Percentiles rank a stretch among this genome's conserved stretches.
Evolutionary conservation across 2,888 invertebrate genomes (phyloP).

Genomic region (Nebria salina): DNA sequence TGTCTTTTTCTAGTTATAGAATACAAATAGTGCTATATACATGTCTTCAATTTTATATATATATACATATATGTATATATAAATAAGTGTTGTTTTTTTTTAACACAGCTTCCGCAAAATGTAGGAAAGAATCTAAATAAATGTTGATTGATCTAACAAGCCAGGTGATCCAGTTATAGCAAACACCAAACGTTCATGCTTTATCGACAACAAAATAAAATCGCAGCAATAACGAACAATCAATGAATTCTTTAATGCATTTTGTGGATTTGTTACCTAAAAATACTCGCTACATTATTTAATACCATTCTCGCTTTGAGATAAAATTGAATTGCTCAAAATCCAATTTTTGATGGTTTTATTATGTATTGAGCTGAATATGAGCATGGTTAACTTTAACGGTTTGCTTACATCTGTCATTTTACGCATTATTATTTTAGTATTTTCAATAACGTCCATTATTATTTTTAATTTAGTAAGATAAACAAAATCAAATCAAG

Average conservation of each 20-base stretch:
- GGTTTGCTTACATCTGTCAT: slow-evolving; percentile 19
- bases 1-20: slow-evolving; percentile 24
- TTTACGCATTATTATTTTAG: background rate
- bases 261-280: slow-evolving; percentile 16
- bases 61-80: background rate
- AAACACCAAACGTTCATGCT: slow-evolving; percentile 31
- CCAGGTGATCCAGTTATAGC: background rate
- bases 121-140: background rate
- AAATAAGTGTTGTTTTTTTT: slow-evolving; percentile 14
- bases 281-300: background rate
- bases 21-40: slow-evolving; percentile 21
- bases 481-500: slow-evolving; percentile 17
- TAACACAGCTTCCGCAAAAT: slow-evolving; percentile 31
- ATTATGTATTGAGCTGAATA: slow-evolving; percentile 20
- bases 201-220: slow-evolving; percentile 14
- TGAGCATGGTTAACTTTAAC: slow-evolving; percentile 11
- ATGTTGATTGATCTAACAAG: background rate
- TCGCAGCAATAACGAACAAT: slow-evolving; percentile 31
- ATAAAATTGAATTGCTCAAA: slow-evolving; percentile 24
- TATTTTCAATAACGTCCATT: slow-evolving; percentile 24
- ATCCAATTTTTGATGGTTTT: slow-evolving; percentile 35
- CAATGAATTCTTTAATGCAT: slow-evolving; percentile 28
- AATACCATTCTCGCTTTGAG: background rate
- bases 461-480: slow-evolving; percentile 8
- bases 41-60: slow-evolving; percentile 1